phyloP scores from a whole-genome alignment of 2,888 invertebrate species.

The Nomada goodeniana region DNA sequence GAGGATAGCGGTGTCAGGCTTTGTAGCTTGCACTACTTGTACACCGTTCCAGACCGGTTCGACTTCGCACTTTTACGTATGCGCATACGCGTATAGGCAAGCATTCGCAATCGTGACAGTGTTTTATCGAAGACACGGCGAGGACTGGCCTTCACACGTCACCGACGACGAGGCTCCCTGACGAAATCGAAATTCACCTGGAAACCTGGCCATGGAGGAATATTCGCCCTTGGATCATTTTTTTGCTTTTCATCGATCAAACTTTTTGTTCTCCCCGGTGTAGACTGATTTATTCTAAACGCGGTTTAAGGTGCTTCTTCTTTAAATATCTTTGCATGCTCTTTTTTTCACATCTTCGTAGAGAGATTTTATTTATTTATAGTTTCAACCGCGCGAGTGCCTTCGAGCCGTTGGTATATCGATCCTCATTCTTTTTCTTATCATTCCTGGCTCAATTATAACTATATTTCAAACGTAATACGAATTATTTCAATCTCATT shows the following conservation, averaged over 20 bases:
- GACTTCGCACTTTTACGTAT: constrained; percentile 43
- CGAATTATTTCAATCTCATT: too few species aligned
- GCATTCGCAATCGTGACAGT: constrained; percentile 16
- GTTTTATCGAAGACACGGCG: constrained; percentile 42
- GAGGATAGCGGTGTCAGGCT: constrained; percentile 25
- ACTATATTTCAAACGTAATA: too few species aligned
- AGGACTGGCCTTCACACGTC: constrained; percentile 63
- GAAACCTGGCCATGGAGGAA: neutral
- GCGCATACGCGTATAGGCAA: constrained; percentile 6
- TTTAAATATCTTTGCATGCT: too few species aligned
- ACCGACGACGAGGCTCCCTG: constrained; percentile 48
- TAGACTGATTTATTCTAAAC: too few species aligned
- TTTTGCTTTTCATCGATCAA: neutral
- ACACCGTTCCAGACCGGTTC: constrained; percentile 58
- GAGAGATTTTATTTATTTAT: too few species aligned
- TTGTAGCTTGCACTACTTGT: constrained; percentile 57
- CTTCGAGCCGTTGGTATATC: too few species aligned
- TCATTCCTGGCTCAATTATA: too few species aligned
- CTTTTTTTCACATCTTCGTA: too few species aligned
- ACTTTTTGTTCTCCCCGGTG: neutral
- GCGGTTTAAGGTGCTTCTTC: too few species aligned
- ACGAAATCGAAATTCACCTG: constrained; percentile 46
- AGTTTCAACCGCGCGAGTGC: too few species aligned
- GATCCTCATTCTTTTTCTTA: too few species aligned
- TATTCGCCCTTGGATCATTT: constrained; percentile 26